Evolutionary conservation across 23 tunicate genomes (phyloP).

Genomic region (Trididemnum miniatum): DNA sequence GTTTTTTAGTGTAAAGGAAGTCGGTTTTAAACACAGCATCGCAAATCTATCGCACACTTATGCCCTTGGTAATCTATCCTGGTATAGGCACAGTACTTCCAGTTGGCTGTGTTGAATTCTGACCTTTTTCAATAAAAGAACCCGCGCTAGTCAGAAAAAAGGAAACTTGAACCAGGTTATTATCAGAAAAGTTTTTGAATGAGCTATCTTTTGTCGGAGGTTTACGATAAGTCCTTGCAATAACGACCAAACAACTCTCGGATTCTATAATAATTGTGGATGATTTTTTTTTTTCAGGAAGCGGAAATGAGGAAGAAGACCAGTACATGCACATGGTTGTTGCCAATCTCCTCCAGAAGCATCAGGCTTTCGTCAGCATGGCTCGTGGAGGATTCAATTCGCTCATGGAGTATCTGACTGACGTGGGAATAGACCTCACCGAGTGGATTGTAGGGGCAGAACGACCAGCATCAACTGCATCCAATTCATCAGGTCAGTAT

Average conservation of each 20-base stretch:
- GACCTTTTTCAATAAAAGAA: too few relatives aligned
- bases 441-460: constrained; percentile 85
- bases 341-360: constrained; percentile 82
- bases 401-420: constrained; percentile 55
- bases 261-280: too few relatives aligned
- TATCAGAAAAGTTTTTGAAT: too few relatives aligned
- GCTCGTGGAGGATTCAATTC: constrained; percentile 70
- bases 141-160: too few relatives aligned
- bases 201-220: background rate
- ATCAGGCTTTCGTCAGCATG: constrained; percentile 74
- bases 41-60: too few relatives aligned
- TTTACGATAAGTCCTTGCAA: background rate
- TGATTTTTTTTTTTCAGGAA: constrained; percentile 37
- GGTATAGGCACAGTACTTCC: too few relatives aligned
- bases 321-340: constrained; percentile 93
- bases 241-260: too few relatives aligned
- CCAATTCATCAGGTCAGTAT: background rate
- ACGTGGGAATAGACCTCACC: constrained; percentile 67
- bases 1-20: too few relatives aligned
- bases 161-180: too few relatives aligned
- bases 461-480: background rate
- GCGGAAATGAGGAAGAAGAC: constrained; percentile 78
- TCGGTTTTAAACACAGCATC: too few relatives aligned
- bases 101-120: too few relatives aligned
- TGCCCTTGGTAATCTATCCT: too few relatives aligned